Evolutionary conservation across 64 coral and sea anemone genomes (phyloP).

Genomic region (Montipora efflorescens): DNA sequence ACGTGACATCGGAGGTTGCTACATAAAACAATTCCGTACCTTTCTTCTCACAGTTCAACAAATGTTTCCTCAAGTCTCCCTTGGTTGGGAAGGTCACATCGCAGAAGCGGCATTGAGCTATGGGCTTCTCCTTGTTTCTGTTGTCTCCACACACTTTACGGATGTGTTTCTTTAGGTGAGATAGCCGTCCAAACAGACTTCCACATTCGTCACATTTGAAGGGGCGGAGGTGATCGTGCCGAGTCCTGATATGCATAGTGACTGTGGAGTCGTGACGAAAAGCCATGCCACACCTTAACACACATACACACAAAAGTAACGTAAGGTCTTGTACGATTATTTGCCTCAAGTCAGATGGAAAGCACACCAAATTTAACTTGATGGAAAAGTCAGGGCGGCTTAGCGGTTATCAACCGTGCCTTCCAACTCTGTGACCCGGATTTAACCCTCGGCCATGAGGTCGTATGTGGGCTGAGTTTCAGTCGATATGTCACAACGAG

Average conservation of each 20-base stretch:
- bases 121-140: constrained; percentile 90
- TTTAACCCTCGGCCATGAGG: too few relatives aligned
- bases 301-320: not conserved
- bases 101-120: constrained; percentile 97
- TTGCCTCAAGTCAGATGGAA: too few relatives aligned
- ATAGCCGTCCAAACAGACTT: constrained; percentile 90
- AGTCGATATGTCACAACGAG: too few relatives aligned
- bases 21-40: not conserved
- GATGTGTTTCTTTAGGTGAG: constrained; percentile 95
- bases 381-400: too few relatives aligned
- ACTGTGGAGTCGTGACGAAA: constrained; percentile 99
- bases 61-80: constrained; percentile 92
- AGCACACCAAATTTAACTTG: too few relatives aligned
- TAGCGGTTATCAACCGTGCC: too few relatives aligned
- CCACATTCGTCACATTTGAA: constrained; percentile 98
- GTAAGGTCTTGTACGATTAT: not conserved
- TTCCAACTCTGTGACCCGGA: too few relatives aligned
- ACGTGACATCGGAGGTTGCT: not conserved
- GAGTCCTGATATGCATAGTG: constrained; percentile 97
- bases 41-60: constrained; percentile 93
- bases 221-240: constrained; percentile 94
- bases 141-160: constrained; percentile 97
- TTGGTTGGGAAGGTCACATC: constrained; percentile 96
- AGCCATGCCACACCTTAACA: constrained; percentile 82
- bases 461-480: too few relatives aligned